Base-by-base conservation (phyloP, 2,888 invertebrate genomes). In the Poecilobothrus nobilitatus region DNA sequence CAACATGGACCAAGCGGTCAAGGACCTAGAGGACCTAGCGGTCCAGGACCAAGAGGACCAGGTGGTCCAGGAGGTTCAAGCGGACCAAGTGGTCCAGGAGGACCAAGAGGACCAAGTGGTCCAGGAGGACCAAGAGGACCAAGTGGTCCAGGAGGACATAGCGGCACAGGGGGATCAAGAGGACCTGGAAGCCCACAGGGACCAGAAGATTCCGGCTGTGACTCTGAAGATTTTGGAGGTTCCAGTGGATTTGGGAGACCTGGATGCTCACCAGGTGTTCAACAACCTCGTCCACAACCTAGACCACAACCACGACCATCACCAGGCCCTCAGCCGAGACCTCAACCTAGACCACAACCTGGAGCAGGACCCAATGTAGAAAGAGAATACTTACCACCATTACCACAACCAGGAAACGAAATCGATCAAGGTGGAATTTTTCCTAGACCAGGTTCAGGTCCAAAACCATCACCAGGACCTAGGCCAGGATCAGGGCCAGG, bases 261-360 rank as follows among this genome's bases (percentile, higher is more conserved):
- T 18, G 53, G 53, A 20, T 22, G 22, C n/a, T 69, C 69, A 70
- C 70, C 74, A 71, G 66, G 73, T 71, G 2, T 74, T 12, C 68
- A 69, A 27, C 65, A 27, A 27, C 27, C 67, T 33, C 44, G 61
- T 22, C 66, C 67, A 15, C 67, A 63, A 1, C 66, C 67, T 22
- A 27, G 67, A 21, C 68, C 70, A 65, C 53, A 64, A 21, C 68
- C 70, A 33, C 65, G 68, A 1, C 69, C 63, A 21, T 67, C 67
- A 4, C 33, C 69, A 7, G 73, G 73, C 27, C 73, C 73, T 3
- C 70, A 71, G 65, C 73, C 71, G 1, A 71, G 70, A 8, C 70
- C 70, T 53, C 71, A 71, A 18, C 69, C 69, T 9, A 66, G n/a
- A 53, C 53, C 66, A 18, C 65, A 71, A 62, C 71, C 71, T 10